Evolutionary conservation across 2,113 vertebrate genomes (phyloP).

Genomic region (Papio anubis): DNA sequence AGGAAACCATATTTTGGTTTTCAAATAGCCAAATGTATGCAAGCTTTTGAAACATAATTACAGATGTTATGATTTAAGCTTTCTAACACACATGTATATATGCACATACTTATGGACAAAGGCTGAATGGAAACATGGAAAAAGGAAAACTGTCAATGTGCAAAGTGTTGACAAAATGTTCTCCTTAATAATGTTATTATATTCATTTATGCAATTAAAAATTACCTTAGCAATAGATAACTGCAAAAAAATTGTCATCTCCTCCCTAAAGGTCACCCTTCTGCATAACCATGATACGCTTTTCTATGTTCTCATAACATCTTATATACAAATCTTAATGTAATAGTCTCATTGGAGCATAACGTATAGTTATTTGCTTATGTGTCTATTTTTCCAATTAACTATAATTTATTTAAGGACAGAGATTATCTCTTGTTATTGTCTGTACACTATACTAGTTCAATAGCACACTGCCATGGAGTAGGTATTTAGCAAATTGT

Average conservation of each 20-base stretch:
- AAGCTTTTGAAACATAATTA: neutral
- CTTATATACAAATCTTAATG: neutral
- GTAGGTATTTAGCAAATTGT: neutral
- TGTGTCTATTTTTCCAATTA: neutral
- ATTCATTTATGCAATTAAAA: conserved; percentile 24
- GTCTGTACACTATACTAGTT: neutral
- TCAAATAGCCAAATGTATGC: neutral
- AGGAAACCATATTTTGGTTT: conserved; percentile 13
- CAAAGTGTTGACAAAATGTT: neutral
- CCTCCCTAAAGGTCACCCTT: neutral
- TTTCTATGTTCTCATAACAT: neutral
- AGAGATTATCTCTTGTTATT: neutral
- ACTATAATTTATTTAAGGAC: neutral
- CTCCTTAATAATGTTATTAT: neutral
- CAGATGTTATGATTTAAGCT: neutral
- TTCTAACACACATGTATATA: neutral
- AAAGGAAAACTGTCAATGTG: conserved; percentile 10
- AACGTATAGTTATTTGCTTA: neutral
- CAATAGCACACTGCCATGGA: neutral
- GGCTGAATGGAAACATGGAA: neutral
- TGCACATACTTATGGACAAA: neutral
- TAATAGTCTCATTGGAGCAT: neutral
- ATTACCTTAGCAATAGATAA: neutral
- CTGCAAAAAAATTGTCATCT: neutral
- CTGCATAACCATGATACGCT: neutral